phyloP scores from a whole-genome alignment of 1,140 invertebrate genomes.

The Cyrtorhinus lividipennis region DNA sequence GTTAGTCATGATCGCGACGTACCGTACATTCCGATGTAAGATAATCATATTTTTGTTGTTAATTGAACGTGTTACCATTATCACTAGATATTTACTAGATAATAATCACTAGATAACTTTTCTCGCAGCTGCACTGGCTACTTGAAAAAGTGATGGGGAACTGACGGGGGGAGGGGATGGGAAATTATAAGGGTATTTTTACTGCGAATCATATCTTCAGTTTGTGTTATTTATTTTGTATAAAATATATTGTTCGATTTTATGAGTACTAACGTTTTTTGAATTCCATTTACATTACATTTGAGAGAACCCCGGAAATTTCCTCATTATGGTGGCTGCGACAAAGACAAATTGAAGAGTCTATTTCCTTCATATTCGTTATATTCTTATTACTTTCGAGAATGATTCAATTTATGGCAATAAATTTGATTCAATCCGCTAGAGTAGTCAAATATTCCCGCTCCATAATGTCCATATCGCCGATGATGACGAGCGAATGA shows the following conservation, averaged over 20 bases:
- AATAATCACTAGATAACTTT: too few relatives aligned
- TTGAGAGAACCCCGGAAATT: too few relatives aligned
- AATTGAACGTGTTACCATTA: not conserved
- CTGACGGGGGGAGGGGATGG: not conserved
- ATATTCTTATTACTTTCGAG: too few relatives aligned
- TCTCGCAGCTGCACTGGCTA: too few relatives aligned
- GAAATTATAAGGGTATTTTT: constrained; percentile 6
- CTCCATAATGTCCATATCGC: constrained; percentile 81
- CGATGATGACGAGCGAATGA: constrained; percentile 82
- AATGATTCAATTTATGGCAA: too few relatives aligned
- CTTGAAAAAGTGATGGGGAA: not conserved
- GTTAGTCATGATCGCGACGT: not conserved
- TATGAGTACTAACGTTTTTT: not conserved
- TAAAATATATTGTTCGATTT: not conserved
- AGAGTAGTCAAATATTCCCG: constrained; percentile 64
- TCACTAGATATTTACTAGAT: not conserved
- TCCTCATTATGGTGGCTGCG: too few relatives aligned
- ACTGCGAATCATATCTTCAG: constrained; percentile 1
- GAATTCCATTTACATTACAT: too few relatives aligned
- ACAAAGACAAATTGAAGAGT: too few relatives aligned
- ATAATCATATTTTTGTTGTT: not conserved
- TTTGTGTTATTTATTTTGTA: constrained; percentile 2
- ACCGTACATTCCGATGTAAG: not conserved
- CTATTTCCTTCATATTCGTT: too few relatives aligned
- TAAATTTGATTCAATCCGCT: too few relatives aligned